Conservation (phyloP, 2,113 vertebrate species). For the Chaetodon trifascialis region DNA sequence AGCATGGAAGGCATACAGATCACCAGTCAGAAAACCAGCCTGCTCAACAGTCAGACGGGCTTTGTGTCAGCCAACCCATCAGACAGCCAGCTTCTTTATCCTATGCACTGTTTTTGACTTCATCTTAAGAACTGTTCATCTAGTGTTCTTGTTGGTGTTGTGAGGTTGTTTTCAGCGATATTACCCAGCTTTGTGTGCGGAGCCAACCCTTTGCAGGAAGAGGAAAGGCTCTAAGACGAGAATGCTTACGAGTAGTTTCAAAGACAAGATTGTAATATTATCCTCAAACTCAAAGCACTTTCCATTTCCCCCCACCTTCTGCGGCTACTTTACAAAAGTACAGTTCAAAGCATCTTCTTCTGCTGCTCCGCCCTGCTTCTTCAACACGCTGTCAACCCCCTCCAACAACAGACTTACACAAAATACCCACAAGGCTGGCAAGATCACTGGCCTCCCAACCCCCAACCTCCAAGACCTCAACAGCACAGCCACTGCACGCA, state of each 20-base stretch:
- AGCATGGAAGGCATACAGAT: constrained; percentile 30
- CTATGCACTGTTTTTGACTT: constrained; percentile 4
- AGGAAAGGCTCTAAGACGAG: neutral
- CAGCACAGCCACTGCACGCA: no score
- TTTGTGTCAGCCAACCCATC: constrained; percentile 35
- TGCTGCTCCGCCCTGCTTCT: no score
- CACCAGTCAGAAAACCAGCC: constrained; percentile 37
- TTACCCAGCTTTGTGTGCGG: neutral
- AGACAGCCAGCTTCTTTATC: constrained; percentile 26
- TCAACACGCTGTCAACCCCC: no score
- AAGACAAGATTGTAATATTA: no score
- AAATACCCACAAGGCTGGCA: no score
- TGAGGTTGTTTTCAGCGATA: neutral
- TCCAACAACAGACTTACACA: no score
- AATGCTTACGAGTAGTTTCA: neutral
- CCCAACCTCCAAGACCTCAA: no score
- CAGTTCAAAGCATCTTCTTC: no score
- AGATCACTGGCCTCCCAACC: no score
- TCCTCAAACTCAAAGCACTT: no score
- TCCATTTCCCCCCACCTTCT: no score
- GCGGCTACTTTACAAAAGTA: no score
- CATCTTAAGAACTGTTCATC: neutral
- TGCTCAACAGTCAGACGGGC: constrained; percentile 14
- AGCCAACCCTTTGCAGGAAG: neutral
- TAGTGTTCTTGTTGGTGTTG: neutral